Percentiles rank a stretch among this genome's conserved stretches.
Conservation (phyloP, 2,888 invertebrate species). For the Scaptomyza flava region DNA sequence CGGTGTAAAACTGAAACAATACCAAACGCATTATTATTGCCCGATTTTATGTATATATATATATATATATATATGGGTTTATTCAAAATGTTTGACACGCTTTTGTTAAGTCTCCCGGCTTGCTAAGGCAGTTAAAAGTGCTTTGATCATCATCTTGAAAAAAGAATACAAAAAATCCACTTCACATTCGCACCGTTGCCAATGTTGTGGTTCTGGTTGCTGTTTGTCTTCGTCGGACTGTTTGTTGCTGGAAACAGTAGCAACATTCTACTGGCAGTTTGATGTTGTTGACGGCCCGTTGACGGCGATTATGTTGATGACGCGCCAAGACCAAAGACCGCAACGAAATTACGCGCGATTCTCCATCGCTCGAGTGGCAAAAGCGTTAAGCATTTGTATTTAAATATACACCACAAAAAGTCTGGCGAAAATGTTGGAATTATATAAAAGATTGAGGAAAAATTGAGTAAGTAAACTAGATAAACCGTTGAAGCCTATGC, state of each 20-base stretch:
- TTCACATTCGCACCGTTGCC: constrained; percentile 63
- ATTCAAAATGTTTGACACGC: constrained; percentile 63
- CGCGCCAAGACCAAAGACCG: constrained; percentile 68
- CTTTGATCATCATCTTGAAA: constrained; percentile 65
- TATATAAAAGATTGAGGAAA: too few relatives aligned
- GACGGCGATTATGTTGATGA: constrained; percentile 79
- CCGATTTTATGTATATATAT: background rate
- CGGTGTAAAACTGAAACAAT: constrained; percentile 48
- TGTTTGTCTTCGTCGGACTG: constrained; percentile 23
- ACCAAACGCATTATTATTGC: constrained; percentile 41
- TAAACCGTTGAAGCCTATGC: too few relatives aligned
- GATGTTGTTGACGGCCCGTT: constrained; percentile 78
- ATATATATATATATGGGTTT: background rate
- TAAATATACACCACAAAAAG: constrained; percentile 37
- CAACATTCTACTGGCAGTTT: constrained; percentile 75
- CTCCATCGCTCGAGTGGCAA: constrained; percentile 62
- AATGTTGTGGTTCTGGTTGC: constrained; percentile 48
- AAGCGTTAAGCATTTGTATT: constrained; percentile 55
- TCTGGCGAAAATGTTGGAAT: constrained; percentile 41
- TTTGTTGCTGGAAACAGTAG: constrained; percentile 69
- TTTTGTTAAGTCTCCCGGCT: constrained; percentile 57
- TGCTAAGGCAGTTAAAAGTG: constrained; percentile 56
- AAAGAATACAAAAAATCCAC: constrained; percentile 51
- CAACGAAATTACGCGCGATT: constrained; percentile 80
- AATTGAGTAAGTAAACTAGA: too few relatives aligned